Evolutionary conservation across 2,797 vertebrate species (phyloP), one percentile per base, ranked within the genome.

Genomic region (Chelon auratus): DNA sequence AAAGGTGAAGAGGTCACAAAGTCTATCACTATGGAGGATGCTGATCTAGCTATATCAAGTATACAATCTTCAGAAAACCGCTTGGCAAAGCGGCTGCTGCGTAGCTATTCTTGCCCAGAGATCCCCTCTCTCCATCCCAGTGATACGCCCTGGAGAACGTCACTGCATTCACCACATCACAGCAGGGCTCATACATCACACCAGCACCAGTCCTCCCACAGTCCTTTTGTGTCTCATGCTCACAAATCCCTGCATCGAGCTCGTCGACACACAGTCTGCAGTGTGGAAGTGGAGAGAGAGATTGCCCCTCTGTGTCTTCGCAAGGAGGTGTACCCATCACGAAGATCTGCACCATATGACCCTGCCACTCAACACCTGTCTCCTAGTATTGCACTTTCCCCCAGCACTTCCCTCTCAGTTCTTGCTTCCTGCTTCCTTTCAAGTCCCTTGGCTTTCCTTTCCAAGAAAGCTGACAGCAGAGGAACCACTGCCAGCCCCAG

Each of bases 21-120:
- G 36, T 76, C 80, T 0, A 0, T 60, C 39, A 52, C 77, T 0
- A 62, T 56, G 77, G 87, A 90, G 9, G 78, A 84, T 10, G 15
- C 68, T 1, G 70, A 68, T 48, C 51, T 89, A 66, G 14, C 47
- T 0, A 5, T 59, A 3, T 53, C 68, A 6, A 54, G 22, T 3
- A 13, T 37, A 0, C 4, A 0, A 36, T 45, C 73, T 0, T 56
- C 81, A 30, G 77, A 72, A 75, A 72, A 54, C 7, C 6, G 70
- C 42, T 14, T 59, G 8, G 90, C 88, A 0, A 84, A 77, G 12
- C 75, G 83, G 47, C 87, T 97, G 62, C 75, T 91, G 60, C 95
- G 96, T 66, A 96, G 96, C 85, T 87, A 92, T 83, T 97, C 96
- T 43, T 97, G 96, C 59, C 96, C 96, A 3, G 94, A 97, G 75